Evolutionary conservation across 2,888 invertebrate species (phyloP), one percentile per base, ranked within the genome.

Genomic region (Folsomia manolachei): DNA sequence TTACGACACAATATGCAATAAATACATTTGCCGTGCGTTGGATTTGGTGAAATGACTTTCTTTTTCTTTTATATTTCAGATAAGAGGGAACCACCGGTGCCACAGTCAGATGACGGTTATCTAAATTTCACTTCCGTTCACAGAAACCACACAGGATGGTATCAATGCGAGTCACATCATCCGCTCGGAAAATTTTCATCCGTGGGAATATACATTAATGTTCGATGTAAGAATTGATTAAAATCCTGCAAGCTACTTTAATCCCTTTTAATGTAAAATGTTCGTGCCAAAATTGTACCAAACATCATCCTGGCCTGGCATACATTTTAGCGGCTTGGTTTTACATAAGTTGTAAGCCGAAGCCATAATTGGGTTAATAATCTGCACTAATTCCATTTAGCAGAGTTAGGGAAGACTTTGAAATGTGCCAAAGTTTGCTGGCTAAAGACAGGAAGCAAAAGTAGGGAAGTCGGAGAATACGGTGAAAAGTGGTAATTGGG

Each of bases 181-280:
- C 88, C 91, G 77, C 88, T 93, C 82, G 90, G 91, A 39, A 90
- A 91, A 83, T 94, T 93, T 85, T 91, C 92, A 77, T 93, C 93
- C 82, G 94, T 94, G 82, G 94, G 94, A 75, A 95, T 94, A 86
- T 94, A 91, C 84, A 89, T 95, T 81, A 93, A 93, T 83, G 92
- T 95, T 78, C 87, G 93, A 84, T 89, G 94, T 94, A 86, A 91
- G 92, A n/a, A n/a, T 91, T n/a, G 24, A 39, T 39, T 4, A n/a
- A 60, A 7, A 60, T 23, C 39, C 14, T 14, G 39, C 14, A 39
- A 9, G 39, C 39, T 9, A 39, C 39, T 9, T 39, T 39, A 39
- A 39, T 39, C n/a, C n/a, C n/a, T n/a, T 39, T 4, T 14, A 39
- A 39, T 39, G 39, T 14, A 39, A 4, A 39, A 9, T 39, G 14